A percentile compares a stretch with the other conserved stretches of the same genome.
phyloP scores from a whole-genome alignment of 2,888 invertebrate genomes.

The Leptinotarsa haldemani region DNA sequence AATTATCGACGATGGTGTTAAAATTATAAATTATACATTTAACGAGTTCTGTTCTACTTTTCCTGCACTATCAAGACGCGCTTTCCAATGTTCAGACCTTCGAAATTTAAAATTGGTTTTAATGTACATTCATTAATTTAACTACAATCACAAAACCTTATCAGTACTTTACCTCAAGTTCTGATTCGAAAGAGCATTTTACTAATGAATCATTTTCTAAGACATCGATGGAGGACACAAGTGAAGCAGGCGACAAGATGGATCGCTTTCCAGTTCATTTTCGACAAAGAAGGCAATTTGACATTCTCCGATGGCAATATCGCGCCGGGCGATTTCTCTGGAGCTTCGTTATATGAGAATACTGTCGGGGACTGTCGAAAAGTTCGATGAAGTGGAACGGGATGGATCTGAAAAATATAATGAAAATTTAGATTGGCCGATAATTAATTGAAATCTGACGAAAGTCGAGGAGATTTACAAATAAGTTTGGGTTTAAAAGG shows the following conservation, averaged over 20 bases:
- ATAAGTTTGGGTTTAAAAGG: no score
- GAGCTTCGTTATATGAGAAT: background rate
- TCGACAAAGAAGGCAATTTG: slow-evolving; percentile 12
- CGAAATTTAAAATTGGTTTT: background rate
- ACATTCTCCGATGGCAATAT: slow-evolving; percentile 1
- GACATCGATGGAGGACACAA: slow-evolving; percentile 20
- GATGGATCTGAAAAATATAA: background rate
- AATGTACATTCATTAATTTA: slow-evolving; percentile 15
- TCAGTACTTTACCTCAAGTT: slow-evolving; percentile 15
- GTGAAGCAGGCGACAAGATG: slow-evolving; percentile 6
- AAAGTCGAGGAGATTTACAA: no score
- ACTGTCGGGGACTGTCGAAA: background rate
- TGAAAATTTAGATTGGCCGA: background rate
- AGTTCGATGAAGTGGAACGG: background rate
- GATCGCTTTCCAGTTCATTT: slow-evolving; percentile 4
- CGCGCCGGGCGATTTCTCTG: background rate
- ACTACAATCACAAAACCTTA: slow-evolving; percentile 10
- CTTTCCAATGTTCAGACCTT: background rate
- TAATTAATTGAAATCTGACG: background rate
- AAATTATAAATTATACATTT: background rate
- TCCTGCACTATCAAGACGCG: background rate
- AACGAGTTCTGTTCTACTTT: background rate
- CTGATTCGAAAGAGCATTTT: background rate
- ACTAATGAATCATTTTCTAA: slow-evolving; percentile 19
- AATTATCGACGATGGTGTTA: no score